Evolutionary conservation across 92 coral and sea anemone species (phyloP).

Genomic region (Porites cylindrica): DNA sequence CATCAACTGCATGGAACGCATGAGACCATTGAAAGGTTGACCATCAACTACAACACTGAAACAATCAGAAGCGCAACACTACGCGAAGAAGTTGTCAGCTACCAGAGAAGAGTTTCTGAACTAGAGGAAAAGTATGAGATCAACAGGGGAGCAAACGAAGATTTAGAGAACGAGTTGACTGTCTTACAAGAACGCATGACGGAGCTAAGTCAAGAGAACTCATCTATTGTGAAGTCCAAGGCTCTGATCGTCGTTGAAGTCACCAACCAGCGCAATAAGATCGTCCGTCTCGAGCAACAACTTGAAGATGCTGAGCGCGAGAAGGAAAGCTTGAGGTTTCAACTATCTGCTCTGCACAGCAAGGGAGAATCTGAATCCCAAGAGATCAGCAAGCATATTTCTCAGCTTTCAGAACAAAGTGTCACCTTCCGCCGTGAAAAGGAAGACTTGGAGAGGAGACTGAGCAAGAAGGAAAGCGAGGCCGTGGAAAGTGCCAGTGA

Average conservation of each 20-base stretch:
- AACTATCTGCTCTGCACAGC: conserved; percentile 63
- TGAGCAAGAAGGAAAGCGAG: conserved; percentile 4
- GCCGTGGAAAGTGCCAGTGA: conserved; percentile 37
- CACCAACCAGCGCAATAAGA: conserved; percentile 73
- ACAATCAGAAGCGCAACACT: conserved; percentile 74
- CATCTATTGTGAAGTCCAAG: conserved; percentile 73
- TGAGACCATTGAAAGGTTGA: conserved; percentile 76
- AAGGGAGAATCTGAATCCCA: conserved; percentile 71
- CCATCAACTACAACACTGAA: conserved; percentile 77
- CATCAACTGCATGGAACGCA: conserved; percentile 76
- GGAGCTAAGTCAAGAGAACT: conserved; percentile 82
- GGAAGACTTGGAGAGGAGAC: neutral
- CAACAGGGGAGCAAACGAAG: conserved; percentile 85
- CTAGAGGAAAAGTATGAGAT: conserved; percentile 93
- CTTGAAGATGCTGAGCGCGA: conserved; percentile 82
- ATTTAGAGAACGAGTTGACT: conserved; percentile 88
- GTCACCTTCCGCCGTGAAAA: conserved; percentile 73
- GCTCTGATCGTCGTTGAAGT: conserved; percentile 77
- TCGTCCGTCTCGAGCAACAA: conserved; percentile 75
- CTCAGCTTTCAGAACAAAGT: conserved; percentile 79
- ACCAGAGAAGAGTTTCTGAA: conserved; percentile 92
- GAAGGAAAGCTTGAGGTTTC: conserved; percentile 76
- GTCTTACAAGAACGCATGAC: conserved; percentile 87
- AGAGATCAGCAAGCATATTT: conserved; percentile 75
- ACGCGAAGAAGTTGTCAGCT: conserved; percentile 84